phyloP scores from a whole-genome alignment of 92 coral and sea anemone genomes.

The Parazoanthus atlanticus region DNA sequence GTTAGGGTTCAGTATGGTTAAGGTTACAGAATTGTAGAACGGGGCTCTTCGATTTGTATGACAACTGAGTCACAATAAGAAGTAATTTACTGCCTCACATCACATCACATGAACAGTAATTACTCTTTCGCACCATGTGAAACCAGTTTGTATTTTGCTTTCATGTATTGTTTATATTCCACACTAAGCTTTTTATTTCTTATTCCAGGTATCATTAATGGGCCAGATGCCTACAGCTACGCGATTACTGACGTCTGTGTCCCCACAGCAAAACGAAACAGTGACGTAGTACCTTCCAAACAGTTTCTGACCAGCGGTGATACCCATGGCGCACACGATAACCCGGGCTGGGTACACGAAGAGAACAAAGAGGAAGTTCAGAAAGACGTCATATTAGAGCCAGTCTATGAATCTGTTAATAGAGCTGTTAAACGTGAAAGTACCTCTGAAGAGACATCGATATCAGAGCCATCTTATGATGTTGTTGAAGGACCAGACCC shows the following conservation, averaged over 20 bases:
- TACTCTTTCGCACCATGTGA: too few relatives aligned
- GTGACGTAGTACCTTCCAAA: neutral
- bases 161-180: too few relatives aligned
- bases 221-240: neutral
- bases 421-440: neutral
- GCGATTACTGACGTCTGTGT: neutral
- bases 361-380: neutral
- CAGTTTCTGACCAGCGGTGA: neutral
- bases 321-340: neutral
- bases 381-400: neutral
- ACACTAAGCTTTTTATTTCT: too few relatives aligned
- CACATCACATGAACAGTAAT: too few relatives aligned
- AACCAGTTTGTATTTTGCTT: too few relatives aligned
- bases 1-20: too few relatives aligned
- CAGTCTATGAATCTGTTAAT: neutral
- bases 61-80: too few relatives aligned
- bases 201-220: neutral
- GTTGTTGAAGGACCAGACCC: conserved; percentile 10
- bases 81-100: too few relatives aligned
- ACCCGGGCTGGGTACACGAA: neutral
- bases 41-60: too few relatives aligned
- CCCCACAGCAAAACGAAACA: neutral
- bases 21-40: too few relatives aligned
- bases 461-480: neutral
- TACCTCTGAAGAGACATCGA: neutral